A percentile compares a stretch with the other conserved stretches of the same genome.
phyloP scores from a whole-genome alignment of 2,888 invertebrate genomes.

The Gari tellinella region DNA sequence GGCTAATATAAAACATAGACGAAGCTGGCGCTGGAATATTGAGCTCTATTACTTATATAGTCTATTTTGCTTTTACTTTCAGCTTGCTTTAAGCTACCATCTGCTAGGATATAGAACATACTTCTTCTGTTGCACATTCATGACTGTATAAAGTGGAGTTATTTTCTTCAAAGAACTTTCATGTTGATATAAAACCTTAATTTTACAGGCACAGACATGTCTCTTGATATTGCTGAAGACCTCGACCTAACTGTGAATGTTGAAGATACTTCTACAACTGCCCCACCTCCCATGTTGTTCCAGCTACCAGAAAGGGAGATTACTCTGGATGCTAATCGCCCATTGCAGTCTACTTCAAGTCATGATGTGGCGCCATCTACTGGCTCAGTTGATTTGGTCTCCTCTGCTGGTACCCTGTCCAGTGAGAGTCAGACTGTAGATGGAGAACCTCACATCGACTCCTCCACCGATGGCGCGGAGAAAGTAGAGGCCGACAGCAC shows the following conservation, averaged over 20 bases:
- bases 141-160: too few species aligned
- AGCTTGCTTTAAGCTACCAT: too few species aligned
- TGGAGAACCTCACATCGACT: not conserved
- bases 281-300: conserved; percentile 23
- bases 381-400: conserved; percentile 34
- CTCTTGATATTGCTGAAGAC: conserved; percentile 51
- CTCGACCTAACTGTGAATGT: conserved; percentile 34
- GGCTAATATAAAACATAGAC: too few species aligned
- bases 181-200: too few species aligned
- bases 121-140: too few species aligned
- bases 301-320: conserved; percentile 49
- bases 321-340: conserved; percentile 14
- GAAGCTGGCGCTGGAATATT: too few species aligned
- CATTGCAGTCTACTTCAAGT: not conserved
- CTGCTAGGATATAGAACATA: too few species aligned
- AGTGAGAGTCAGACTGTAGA: too few species aligned
- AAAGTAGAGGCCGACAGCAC: conserved; percentile 51
- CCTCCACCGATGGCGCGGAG: conserved; percentile 9
- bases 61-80: too few species aligned
- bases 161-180: too few species aligned
- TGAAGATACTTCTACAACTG: conserved; percentile 5
- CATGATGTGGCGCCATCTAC: conserved; percentile 26
- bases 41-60: too few species aligned
- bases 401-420: not conserved
- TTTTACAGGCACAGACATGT: conserved; percentile 43